A percentile compares a stretch with the other conserved stretches of the same genome.
These are phyloP conservation scores for Ornithoptera priamus DNA, from an alignment of 2,888 invertebrate species.

Conservation along the genomic window DNA sequence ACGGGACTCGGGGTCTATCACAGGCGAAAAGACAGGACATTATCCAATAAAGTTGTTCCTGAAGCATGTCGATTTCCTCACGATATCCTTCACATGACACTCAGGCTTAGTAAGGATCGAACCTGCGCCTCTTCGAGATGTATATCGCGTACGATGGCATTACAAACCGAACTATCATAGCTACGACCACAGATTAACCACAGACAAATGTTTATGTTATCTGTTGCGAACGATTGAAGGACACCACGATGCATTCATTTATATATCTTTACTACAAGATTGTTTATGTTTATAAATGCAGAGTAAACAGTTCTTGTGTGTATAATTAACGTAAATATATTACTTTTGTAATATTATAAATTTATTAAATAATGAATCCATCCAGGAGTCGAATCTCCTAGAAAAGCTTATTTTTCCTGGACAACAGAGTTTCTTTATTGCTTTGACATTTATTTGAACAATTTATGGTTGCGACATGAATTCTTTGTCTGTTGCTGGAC, in stretches of 20 bases:
- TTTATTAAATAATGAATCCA: neutral
- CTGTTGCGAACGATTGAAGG: neutral
- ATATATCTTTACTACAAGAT: neutral
- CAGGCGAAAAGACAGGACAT: too few relatives aligned
- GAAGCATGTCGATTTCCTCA: too few relatives aligned
- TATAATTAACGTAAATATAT: too few relatives aligned
- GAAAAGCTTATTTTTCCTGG: neutral
- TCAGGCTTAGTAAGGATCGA: too few relatives aligned
- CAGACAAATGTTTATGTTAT: neutral
- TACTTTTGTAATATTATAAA: neutral
- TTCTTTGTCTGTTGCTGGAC: neutral
- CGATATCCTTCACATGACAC: too few relatives aligned
- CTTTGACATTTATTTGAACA: slow-evolving; percentile 7
- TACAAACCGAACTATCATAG: too few relatives aligned
- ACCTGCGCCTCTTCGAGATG: too few relatives aligned
- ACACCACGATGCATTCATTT: neutral
- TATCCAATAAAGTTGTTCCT: too few relatives aligned
- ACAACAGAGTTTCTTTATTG: neutral
- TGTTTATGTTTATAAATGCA: neutral
- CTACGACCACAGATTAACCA: neutral
- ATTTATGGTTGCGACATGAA: neutral
- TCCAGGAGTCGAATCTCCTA: neutral
- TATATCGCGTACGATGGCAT: too few relatives aligned
- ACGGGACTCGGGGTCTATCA: too few relatives aligned
- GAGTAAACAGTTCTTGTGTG: too few relatives aligned